A percentile compares a stretch with the other conserved stretches of the same genome.
These are phyloP conservation scores for Anoplophora glabripennis DNA, from an alignment of 1,140 invertebrate species.

Conservation along the genomic window DNA sequence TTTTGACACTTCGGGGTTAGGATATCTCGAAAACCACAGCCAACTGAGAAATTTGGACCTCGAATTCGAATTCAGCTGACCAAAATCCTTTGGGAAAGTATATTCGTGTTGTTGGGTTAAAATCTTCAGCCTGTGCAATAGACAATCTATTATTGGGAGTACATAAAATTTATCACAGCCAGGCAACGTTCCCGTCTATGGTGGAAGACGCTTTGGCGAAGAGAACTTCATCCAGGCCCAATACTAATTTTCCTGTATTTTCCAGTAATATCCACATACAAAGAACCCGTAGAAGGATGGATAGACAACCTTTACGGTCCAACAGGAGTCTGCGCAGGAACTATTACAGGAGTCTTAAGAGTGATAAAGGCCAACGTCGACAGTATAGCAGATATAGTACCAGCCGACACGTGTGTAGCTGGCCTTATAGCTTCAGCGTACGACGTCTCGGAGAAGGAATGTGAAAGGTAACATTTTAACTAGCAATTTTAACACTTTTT, in stretches of 20 bases:
- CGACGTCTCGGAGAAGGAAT: slow-evolving; percentile 52
- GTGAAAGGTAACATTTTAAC: neutral
- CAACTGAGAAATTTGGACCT: too few species aligned
- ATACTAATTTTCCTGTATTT: slow-evolving; percentile 10
- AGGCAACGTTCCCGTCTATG: too few species aligned
- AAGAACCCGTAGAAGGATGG: slow-evolving; percentile 65
- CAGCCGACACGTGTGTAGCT: slow-evolving; percentile 75
- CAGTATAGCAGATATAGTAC: slow-evolving; percentile 66
- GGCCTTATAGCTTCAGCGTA: slow-evolving; percentile 71
- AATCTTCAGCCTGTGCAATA: too few species aligned
- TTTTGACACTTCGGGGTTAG: too few species aligned
- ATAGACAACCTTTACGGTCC: slow-evolving; percentile 91
- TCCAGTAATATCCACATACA: slow-evolving; percentile 48
- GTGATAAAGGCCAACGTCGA: slow-evolving; percentile 62
- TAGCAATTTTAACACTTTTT: neutral
- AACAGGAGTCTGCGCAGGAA: slow-evolving; percentile 64
- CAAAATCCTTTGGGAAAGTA: too few species aligned
- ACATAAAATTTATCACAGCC: neutral
- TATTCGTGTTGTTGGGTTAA: too few species aligned
- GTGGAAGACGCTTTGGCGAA: too few species aligned
- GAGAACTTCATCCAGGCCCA: neutral
- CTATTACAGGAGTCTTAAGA: slow-evolving; percentile 70
- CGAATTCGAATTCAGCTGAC: too few species aligned
- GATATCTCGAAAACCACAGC: too few species aligned
- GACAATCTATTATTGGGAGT: too few species aligned